A percentile compares a stretch with the other conserved stretches of the same genome.
These are phyloP conservation scores for Tanytarsus gracilentus DNA, from an alignment of 2,888 invertebrate genomes.

Conservation along the genomic window DNA sequence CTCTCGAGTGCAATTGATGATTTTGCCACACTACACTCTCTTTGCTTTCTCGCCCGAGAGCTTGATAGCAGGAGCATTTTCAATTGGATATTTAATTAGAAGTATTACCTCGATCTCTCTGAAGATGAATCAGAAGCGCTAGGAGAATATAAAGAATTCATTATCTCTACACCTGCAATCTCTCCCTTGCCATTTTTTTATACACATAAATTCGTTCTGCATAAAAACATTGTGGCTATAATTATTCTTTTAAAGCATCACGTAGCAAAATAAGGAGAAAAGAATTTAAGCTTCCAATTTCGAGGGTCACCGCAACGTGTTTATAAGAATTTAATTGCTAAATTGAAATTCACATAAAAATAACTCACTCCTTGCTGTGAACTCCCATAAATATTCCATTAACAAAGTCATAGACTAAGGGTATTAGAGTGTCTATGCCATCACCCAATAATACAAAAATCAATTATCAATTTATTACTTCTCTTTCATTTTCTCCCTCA, in stretches of 20 bases:
- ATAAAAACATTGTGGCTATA: no score
- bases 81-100: not conserved
- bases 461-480: conserved; percentile 24
- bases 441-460: conserved; percentile 21
- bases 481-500: not conserved
- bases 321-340: no score
- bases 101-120: not conserved
- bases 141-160: not conserved
- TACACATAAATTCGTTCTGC: not conserved
- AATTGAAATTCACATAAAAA: no score
- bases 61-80: not conserved
- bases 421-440: not conserved
- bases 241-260: no score
- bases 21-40: no score
- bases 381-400: no score
- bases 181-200: not conserved
- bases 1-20: no score
- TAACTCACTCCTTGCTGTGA: no score
- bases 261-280: no score
- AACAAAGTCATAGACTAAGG: no score
- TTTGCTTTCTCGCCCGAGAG: not conserved
- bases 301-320: no score
- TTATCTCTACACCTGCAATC: not conserved
- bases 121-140: not conserved
- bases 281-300: no score